These are phyloP conservation scores for Patiria miniata DNA, from an alignment of 35 echinoderm and acorn worm genomes.

Conservation along the genomic window DNA sequence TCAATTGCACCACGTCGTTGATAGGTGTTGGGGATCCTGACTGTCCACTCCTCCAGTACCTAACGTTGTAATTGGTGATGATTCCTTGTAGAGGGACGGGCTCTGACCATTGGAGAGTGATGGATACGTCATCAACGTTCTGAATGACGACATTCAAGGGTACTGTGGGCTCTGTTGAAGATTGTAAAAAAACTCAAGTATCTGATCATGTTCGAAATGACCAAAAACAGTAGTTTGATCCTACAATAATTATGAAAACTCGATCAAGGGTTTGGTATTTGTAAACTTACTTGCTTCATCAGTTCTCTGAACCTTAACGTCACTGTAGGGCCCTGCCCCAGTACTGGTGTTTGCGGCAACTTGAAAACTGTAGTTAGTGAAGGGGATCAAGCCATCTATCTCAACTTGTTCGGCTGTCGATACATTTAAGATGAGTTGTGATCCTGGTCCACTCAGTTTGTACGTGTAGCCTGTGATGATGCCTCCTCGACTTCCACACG, in stretches of 20 bases:
- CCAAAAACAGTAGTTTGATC: no score
- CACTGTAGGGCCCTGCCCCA: neutral
- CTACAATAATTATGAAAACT: no score
- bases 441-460: neutral
- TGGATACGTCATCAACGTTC: neutral
- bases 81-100: conserved; percentile 21
- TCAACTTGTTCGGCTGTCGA: neutral
- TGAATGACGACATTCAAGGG: neutral
- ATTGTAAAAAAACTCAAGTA: no score
- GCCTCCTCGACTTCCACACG: conserved; percentile 2
- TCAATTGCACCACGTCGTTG: neutral
- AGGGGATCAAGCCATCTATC: conserved; percentile 4
- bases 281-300: neutral
- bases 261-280: no score
- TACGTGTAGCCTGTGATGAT: neutral
- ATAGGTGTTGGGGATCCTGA: neutral
- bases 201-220: no score
- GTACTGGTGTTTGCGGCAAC: conserved; percentile 2
- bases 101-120: neutral
- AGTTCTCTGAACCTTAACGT: neutral
- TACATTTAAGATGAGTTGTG: neutral
- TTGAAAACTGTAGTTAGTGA: conserved; percentile 8
- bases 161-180: neutral
- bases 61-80: conserved; percentile 11
- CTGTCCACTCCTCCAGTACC: neutral